A percentile compares a stretch with the other conserved stretches of the same genome.
Conservation (phyloP, 1,140 invertebrate species). For the Pseudachorutes palmiensis region DNA sequence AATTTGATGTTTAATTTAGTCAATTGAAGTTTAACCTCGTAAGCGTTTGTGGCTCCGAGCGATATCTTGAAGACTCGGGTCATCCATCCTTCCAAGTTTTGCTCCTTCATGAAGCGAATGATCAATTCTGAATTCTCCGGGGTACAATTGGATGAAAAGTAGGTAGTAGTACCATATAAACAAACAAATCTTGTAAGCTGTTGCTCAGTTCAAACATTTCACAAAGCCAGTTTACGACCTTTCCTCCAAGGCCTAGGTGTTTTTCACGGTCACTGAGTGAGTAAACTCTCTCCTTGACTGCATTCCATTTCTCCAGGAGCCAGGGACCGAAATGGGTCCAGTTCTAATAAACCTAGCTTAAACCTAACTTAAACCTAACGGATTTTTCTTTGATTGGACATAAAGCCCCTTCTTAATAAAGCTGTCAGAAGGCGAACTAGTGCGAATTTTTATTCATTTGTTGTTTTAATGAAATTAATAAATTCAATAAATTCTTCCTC, state of each 20-base stretch:
- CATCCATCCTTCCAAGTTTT: slow-evolving; percentile 78
- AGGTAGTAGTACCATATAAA: slow-evolving; percentile 73
- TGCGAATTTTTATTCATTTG: no score
- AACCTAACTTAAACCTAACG: no score
- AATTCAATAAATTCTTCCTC: no score
- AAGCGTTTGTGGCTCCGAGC: slow-evolving; percentile 44
- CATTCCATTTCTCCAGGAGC: slow-evolving; percentile 49
- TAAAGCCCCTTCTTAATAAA: no score
- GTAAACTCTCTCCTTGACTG: slow-evolving; percentile 58
- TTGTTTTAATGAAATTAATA: no score
- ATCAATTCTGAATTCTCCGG: slow-evolving; percentile 72
- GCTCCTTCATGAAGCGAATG: slow-evolving; percentile 71
- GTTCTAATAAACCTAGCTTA: no score
- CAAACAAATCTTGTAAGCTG: no score
- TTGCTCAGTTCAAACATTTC: no score
- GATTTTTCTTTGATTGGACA: no score
- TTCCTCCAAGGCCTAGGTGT: slow-evolving; percentile 65
- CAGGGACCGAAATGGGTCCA: no score
- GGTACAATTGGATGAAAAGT: slow-evolving; percentile 84
- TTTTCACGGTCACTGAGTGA: slow-evolving; percentile 59
- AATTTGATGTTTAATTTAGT: slow-evolving; percentile 2
- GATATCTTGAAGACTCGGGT: slow-evolving; percentile 76
- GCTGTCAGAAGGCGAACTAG: no score
- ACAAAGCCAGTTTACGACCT: slow-evolving; percentile 47
- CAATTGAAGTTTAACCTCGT: neutral